Evolutionary conservation across 2,113 vertebrate species (phyloP).

Genomic region (Aepyceros melampus): DNA sequence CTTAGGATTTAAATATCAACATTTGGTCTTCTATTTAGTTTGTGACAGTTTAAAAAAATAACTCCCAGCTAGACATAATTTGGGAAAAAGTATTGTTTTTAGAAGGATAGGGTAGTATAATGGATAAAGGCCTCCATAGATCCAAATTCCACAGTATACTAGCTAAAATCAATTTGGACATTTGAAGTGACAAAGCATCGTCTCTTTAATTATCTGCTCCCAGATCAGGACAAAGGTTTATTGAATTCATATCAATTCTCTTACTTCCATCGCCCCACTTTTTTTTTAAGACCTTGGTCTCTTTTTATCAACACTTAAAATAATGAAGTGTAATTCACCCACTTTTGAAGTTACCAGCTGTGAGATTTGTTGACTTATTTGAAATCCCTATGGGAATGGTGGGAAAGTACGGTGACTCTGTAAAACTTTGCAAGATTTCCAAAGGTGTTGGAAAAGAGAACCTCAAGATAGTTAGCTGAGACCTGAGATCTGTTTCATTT

Average conservation of each 20-base stretch:
- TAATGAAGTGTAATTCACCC: background rate
- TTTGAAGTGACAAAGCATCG: background rate
- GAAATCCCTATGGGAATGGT: background rate
- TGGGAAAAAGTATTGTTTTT: background rate
- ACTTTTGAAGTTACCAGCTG: background rate
- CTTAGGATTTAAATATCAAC: constrained; percentile 43
- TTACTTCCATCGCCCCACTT: background rate
- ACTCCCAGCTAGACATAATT: background rate
- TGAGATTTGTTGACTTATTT: background rate
- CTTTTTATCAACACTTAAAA: background rate
- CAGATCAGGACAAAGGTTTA: background rate
- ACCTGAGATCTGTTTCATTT: background rate
- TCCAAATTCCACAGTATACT: background rate
- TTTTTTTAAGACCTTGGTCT: background rate
- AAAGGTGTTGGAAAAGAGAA: background rate
- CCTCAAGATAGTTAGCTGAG: background rate
- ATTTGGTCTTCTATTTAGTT: background rate
- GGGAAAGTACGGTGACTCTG: background rate
- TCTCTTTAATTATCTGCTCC: background rate
- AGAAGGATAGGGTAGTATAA: background rate
- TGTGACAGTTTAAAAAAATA: constrained; percentile 14
- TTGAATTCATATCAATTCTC: background rate
- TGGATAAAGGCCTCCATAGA: background rate
- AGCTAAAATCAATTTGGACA: background rate
- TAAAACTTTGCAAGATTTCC: background rate